These are phyloP conservation scores for Selene dorsalis DNA, from an alignment of 2,797 vertebrate species.

Conservation along the genomic window DNA sequence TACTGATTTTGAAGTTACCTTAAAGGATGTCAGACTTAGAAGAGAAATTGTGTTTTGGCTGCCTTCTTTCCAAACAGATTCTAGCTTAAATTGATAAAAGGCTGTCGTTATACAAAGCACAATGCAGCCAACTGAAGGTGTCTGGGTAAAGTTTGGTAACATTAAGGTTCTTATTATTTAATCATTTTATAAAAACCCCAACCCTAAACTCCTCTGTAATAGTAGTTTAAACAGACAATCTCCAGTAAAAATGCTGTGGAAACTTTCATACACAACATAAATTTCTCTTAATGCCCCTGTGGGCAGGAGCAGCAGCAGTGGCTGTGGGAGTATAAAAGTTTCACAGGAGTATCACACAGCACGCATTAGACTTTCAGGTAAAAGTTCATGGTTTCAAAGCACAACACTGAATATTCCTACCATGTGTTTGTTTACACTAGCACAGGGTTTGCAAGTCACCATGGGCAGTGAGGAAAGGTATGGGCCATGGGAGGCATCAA, in stretches of 20 bases:
- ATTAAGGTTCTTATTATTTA: background rate
- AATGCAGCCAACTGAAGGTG: background rate
- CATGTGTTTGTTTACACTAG: constrained; percentile 53
- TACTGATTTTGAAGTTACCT: background rate
- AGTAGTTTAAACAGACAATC: constrained; percentile 4
- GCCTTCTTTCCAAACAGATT: background rate
- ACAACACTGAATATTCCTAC: constrained; percentile 47
- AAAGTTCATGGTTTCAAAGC: constrained; percentile 50
- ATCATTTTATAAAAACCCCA: background rate
- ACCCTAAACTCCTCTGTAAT: background rate
- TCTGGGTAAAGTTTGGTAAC: background rate
- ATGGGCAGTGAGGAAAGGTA: constrained; percentile 47
- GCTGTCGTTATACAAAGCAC: background rate
- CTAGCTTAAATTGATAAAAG: background rate
- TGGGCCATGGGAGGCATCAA: constrained; percentile 54
- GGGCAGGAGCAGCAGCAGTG: constrained; percentile 16
- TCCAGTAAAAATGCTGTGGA: background rate
- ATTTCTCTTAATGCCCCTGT: constrained; percentile 13
- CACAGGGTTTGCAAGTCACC: constrained; percentile 35
- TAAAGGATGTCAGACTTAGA: background rate
- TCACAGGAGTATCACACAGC: constrained; percentile 19
- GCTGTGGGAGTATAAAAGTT: constrained; percentile 27
- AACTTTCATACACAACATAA: constrained; percentile 4
- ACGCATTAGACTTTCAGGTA: constrained; percentile 26
- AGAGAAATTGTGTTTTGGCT: background rate